Conservation (phyloP, 2,113 vertebrate species). For the Larimichthys polyactis region DNA sequence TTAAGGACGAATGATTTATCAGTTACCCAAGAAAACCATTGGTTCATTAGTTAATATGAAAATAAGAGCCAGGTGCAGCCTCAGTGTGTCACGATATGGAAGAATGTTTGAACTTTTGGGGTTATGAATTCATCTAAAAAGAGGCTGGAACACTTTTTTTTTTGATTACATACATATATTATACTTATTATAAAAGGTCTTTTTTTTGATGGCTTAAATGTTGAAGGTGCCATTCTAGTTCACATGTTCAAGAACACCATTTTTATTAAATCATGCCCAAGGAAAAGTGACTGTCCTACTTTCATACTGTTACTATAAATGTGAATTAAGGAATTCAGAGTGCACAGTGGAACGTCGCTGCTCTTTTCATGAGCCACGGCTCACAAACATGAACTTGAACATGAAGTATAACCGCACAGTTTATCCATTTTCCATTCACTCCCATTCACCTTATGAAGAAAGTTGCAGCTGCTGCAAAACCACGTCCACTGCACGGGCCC, state of each 20-base stretch:
- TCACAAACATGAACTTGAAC: conserved; percentile 8
- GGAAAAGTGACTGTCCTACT: background rate
- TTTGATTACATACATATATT: background rate
- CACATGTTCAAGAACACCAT: background rate
- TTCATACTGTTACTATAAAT: background rate
- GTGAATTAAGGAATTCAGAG: background rate
- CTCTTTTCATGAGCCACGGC: background rate
- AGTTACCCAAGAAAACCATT: background rate
- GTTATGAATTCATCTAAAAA: too few relatives aligned
- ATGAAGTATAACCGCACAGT: background rate
- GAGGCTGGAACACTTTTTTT: too few relatives aligned
- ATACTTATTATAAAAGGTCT: background rate
- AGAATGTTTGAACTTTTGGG: background rate
- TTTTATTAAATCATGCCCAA: background rate
- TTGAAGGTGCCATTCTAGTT: too few relatives aligned
- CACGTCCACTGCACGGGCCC: conserved; percentile 41
- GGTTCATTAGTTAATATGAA: background rate
- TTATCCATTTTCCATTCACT: background rate
- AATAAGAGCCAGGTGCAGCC: background rate
- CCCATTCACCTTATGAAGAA: conserved; percentile 11
- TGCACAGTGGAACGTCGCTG: background rate
- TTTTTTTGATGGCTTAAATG: background rate
- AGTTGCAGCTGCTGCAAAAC: conserved; percentile 41
- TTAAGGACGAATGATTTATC: too few relatives aligned
- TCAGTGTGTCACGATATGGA: background rate